Conservation (phyloP, 2,797 vertebrate species). For the Hypotaenidia philippensis region DNA sequence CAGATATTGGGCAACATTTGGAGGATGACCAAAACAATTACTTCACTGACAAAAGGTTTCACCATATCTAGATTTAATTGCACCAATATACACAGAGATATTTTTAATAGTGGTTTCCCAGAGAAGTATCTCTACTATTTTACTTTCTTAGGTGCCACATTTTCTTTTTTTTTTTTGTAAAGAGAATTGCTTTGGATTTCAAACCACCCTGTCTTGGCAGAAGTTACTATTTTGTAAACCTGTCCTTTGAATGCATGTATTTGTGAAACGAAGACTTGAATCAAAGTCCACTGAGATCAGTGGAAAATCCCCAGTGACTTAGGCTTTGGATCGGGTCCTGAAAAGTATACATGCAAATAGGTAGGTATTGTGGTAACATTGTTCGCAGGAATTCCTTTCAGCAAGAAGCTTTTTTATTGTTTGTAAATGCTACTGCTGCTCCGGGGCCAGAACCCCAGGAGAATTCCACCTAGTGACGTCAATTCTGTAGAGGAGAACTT, state of each 20-base stretch:
- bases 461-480: slow-evolving; percentile 82
- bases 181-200: not conserved
- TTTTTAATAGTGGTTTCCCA: not conserved
- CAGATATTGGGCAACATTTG: slow-evolving; percentile 38
- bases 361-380: slow-evolving; percentile 8
- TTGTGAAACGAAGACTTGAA: slow-evolving; percentile 13
- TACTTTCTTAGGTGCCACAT: not conserved
- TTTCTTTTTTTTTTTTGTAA: not conserved
- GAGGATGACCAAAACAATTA: slow-evolving; percentile 19
- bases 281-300: slow-evolving; percentile 43
- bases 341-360: slow-evolving; percentile 6
- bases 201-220: not conserved
- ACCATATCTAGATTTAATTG: not conserved
- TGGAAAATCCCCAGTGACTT: slow-evolving; percentile 67
- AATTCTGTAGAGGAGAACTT: slow-evolving; percentile 84
- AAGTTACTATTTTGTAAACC: slow-evolving; percentile 15
- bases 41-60: slow-evolving; percentile 5
- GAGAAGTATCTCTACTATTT: not conserved
- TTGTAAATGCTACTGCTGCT: slow-evolving; percentile 63
- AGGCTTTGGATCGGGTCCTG: slow-evolving; percentile 33
- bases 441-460: slow-evolving; percentile 79
- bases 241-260: not conserved
- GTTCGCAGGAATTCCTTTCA: slow-evolving; percentile 38
- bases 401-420: slow-evolving; percentile 77
- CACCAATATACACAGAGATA: not conserved